Conservation (phyloP, 2,888 invertebrate genomes). For the Odontomyia ornata region DNA sequence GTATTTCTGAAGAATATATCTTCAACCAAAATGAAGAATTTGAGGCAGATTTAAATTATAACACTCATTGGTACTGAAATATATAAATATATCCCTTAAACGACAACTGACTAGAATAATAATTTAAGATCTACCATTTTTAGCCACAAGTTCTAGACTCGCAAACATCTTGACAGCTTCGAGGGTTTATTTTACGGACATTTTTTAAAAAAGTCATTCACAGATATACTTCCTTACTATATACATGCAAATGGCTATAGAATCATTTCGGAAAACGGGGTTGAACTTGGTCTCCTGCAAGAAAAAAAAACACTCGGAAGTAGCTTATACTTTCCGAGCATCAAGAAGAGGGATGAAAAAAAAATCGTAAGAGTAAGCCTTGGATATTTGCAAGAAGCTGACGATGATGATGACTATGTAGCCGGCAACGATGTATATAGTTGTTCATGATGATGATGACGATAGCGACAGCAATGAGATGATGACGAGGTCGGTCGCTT, state of each 20-base stretch:
- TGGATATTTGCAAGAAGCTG: conserved; percentile 21
- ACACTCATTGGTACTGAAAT: no score
- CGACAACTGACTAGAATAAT: neutral
- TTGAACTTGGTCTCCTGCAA: conserved; percentile 24
- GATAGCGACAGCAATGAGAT: neutral
- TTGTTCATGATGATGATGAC: conserved; percentile 32
- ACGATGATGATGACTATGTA: conserved; percentile 27
- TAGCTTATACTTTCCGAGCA: conserved; percentile 21
- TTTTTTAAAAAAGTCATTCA: neutral
- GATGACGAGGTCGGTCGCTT: conserved; percentile 11
- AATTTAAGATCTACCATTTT: conserved; percentile 33
- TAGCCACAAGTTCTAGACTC: conserved; percentile 40
- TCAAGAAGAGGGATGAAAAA: conserved; percentile 18
- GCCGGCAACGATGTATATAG: no score
- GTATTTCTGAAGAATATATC: no score
- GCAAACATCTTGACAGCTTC: conserved; percentile 38
- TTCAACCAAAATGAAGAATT: no score
- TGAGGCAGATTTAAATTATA: no score
- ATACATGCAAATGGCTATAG: neutral
- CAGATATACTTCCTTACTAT: neutral
- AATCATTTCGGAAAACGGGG: conserved; percentile 27
- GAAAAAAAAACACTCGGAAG: conserved; percentile 40
- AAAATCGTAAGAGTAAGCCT: conserved; percentile 22
- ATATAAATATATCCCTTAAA: no score
- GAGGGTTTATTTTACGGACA: conserved; percentile 10